These are phyloP conservation scores for Coleophora deauratella DNA, from an alignment of 2,888 invertebrate genomes.

Conservation along the genomic window DNA sequence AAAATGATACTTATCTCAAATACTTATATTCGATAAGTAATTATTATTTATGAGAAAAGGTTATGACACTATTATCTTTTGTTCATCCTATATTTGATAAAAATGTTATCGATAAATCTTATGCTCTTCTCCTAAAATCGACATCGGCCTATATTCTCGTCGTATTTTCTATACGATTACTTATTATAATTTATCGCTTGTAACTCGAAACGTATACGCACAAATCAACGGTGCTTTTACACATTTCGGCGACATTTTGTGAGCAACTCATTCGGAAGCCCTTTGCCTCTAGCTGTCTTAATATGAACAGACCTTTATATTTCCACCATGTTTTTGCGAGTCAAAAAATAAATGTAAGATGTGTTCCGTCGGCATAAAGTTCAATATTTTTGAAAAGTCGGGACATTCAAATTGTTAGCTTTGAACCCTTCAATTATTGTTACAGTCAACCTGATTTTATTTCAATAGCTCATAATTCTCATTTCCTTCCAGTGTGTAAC, in stretches of 20 bases:
- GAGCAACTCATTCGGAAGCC: constrained; percentile 31
- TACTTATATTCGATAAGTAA: no score
- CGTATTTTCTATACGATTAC: constrained; percentile 48
- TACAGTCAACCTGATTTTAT: constrained; percentile 25
- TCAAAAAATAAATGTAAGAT: neutral
- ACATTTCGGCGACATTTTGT: constrained; percentile 45
- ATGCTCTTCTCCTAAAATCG: constrained; percentile 26
- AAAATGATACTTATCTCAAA: no score
- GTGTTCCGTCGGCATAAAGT: no score
- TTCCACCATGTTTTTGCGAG: constrained; percentile 5
- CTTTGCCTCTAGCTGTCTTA: constrained; percentile 17
- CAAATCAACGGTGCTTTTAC: constrained; percentile 49
- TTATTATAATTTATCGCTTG: constrained; percentile 55
- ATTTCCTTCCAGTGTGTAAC: constrained; percentile 24
- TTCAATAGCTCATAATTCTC: constrained; percentile 39
- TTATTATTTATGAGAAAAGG: no score
- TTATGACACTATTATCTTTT: no score
- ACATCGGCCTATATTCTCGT: constrained; percentile 45
- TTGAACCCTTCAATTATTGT: constrained; percentile 4
- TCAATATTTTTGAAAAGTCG: no score
- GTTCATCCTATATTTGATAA: no score
- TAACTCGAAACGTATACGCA: constrained; percentile 51
- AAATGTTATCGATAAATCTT: constrained; percentile 48
- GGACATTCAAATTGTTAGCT: no score
- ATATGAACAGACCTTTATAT: constrained; percentile 27